Base-by-base conservation (phyloP, 2,113 vertebrate species). In the Equus przewalskii region DNA sequence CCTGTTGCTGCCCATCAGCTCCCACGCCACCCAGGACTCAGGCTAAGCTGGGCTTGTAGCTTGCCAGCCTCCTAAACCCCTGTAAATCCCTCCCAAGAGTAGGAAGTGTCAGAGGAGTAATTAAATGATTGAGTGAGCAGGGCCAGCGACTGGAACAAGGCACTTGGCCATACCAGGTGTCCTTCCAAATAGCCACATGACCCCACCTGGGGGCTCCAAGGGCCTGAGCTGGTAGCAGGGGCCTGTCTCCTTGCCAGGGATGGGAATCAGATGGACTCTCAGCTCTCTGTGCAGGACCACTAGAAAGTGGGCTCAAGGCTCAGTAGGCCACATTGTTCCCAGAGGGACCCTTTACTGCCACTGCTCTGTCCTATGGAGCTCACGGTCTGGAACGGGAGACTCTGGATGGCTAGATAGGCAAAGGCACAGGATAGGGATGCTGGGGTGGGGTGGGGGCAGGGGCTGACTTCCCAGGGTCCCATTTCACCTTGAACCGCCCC, bases 91-190 rank as follows among this genome's bases (percentile, higher is more conserved):
- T 94, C 89, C 46, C 79, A 92, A 73, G 97, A 91, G 87, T 54
- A 83, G 70, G 64, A 80, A 62, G 94, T 97, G 96, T 96, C 97
- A 95, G 97, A 97, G 78, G 97, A 97, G 69, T 96, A 98, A 98
- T 98, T 97, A 97, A 96, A 95, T 97, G 97, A 97, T 93, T 95
- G 97, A 98, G 94, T 92, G 94, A 97, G 92, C 90, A 90, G 83
- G 70, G 26, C 65, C 85, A 94, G 83, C 0, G 0, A 92, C 97
- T 62, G 92, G 94, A 97, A 90, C 92, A 9, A 72, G 89, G 95
- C 82, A 75, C 86, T 90, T 2, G 4, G 89, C 95, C 97, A 96
- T 90, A 96, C 92, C 94, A 97, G 97, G 98, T 97, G 97, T 98
- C 98, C 96, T 98, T 98, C 97, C 90, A 85, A 97, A 89, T 46